Evolutionary conservation across 1,140 invertebrate genomes (phyloP).

Genomic region (Zaprionus lachaisei): DNA sequence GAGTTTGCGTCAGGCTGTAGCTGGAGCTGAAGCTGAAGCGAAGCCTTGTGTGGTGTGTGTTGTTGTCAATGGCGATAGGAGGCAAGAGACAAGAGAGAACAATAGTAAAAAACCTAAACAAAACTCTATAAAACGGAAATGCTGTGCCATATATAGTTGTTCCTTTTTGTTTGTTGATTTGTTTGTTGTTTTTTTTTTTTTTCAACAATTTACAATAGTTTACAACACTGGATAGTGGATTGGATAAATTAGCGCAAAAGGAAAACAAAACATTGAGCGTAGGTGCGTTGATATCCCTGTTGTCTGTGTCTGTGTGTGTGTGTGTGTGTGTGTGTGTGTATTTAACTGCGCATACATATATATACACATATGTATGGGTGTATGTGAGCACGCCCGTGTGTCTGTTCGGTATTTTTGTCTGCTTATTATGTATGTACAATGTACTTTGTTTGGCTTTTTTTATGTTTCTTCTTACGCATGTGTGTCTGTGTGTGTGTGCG

Average conservation of each 20-base stretch:
- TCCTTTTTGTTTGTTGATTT: background rate
- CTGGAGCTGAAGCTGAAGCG: constrained; percentile 16
- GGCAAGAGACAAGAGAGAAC: constrained; percentile 1
- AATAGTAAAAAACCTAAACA: background rate
- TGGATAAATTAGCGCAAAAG: constrained; percentile 7
- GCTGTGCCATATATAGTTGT: background rate
- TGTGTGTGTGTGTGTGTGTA: background rate
- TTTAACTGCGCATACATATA: constrained; percentile 13
- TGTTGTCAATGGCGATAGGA: constrained; percentile 13
- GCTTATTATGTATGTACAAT: constrained; percentile 4
- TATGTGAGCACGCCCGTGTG: constrained; percentile 4
- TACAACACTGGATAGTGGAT: background rate
- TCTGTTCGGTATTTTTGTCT: constrained; percentile 10
- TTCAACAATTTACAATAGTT: background rate
- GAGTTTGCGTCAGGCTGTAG: constrained; percentile 64
- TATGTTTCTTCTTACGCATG: background rate
- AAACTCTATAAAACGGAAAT: constrained; percentile 6
- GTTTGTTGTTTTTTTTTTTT: background rate
- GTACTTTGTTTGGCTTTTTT: constrained; percentile 8
- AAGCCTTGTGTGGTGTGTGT: constrained; percentile 24
- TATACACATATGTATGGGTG: background rate
- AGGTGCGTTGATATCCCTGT: background rate
- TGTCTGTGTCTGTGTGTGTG: background rate
- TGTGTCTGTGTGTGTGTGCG: constrained; percentile 10
- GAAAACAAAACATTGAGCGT: constrained; percentile 3